Evolutionary conservation across 2,797 vertebrate genomes (phyloP).

Genomic region (Etheostoma nigrum): DNA sequence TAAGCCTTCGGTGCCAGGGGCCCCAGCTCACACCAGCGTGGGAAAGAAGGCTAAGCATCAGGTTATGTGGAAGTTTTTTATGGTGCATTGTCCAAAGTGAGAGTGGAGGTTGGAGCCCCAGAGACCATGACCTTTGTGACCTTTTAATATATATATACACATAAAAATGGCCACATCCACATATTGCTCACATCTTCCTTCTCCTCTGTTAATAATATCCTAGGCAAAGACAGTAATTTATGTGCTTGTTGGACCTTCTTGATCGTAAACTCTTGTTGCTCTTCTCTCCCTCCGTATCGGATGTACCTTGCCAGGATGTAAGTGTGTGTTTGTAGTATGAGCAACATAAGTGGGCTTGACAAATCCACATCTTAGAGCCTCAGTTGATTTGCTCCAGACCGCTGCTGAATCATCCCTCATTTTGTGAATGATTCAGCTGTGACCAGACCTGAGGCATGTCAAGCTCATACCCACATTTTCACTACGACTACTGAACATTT

Average conservation of each 20-base stretch:
- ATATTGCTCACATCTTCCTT: slow-evolving; percentile 25
- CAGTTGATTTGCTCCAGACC: slow-evolving; percentile 28
- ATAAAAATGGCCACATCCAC: slow-evolving; percentile 10
- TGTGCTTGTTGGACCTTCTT: slow-evolving; percentile 15
- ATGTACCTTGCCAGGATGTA: slow-evolving; percentile 35
- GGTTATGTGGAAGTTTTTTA: slow-evolving; percentile 68
- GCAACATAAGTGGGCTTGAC: slow-evolving; percentile 26
- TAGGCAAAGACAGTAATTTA: slow-evolving; percentile 27
- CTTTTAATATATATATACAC: background rate
- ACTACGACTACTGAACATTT: background rate
- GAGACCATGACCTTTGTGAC: slow-evolving; percentile 45
- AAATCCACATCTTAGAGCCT: slow-evolving; percentile 47
- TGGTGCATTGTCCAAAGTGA: slow-evolving; percentile 60
- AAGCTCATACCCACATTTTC: slow-evolving; percentile 6
- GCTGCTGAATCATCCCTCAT: slow-evolving; percentile 40
- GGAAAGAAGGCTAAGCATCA: slow-evolving; percentile 72
- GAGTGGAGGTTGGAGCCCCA: slow-evolving; percentile 34
- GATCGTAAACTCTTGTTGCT: slow-evolving; percentile 42
- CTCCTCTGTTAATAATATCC: slow-evolving; percentile 17
- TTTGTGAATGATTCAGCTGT: slow-evolving; percentile 51
- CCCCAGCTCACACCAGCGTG: slow-evolving; percentile 68
- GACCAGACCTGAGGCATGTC: slow-evolving; percentile 27
- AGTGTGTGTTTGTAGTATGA: slow-evolving; percentile 52
- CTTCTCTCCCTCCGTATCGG: slow-evolving; percentile 31
- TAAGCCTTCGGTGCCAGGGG: slow-evolving; percentile 68